A percentile compares a stretch with the other conserved stretches of the same genome.
phyloP scores from a whole-genome alignment of 2,888 invertebrate genomes.

The Atrina japonica region DNA sequence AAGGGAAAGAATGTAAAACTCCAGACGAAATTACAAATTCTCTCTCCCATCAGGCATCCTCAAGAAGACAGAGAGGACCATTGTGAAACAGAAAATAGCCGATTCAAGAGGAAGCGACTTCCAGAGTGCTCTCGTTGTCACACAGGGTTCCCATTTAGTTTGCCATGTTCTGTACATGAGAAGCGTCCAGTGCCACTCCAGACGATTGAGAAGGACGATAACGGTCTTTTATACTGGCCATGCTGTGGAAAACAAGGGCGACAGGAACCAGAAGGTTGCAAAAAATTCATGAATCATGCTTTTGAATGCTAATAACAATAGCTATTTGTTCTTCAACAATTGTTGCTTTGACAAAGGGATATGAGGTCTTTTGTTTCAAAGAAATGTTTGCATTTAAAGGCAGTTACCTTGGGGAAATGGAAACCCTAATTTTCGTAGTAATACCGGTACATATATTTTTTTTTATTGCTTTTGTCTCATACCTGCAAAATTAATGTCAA shows the following conservation, averaged over 20 bases:
- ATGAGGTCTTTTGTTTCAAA: too few relatives aligned
- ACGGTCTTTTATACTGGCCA: slow-evolving; percentile 2
- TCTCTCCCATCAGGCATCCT: neutral
- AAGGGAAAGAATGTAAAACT: neutral
- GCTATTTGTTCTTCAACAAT: too few relatives aligned
- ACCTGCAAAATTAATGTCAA: too few relatives aligned
- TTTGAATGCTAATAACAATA: too few relatives aligned
- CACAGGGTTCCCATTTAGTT: neutral
- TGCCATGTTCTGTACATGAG: slow-evolving; percentile 5
- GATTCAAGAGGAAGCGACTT: slow-evolving; percentile 16
- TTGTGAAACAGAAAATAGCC: neutral
- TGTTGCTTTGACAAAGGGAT: too few relatives aligned
- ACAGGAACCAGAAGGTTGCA: slow-evolving; percentile 26
- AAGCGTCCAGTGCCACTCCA: slow-evolving; percentile 7
- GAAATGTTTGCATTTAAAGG: too few relatives aligned
- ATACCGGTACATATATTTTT: too few relatives aligned
- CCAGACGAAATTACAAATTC: slow-evolving; percentile 2
- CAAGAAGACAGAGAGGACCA: neutral
- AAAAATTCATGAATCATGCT: neutral
- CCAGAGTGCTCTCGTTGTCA: slow-evolving; percentile 18
- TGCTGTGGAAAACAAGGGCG: slow-evolving; percentile 12
- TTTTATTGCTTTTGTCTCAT: too few relatives aligned
- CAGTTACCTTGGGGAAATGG: too few relatives aligned
- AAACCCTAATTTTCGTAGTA: too few relatives aligned
- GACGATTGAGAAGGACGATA: neutral